Percentiles rank a stretch among this genome's conserved stretches.
Conservation (phyloP, 2,797 vertebrate species). For the Bradypodion ventrale region DNA sequence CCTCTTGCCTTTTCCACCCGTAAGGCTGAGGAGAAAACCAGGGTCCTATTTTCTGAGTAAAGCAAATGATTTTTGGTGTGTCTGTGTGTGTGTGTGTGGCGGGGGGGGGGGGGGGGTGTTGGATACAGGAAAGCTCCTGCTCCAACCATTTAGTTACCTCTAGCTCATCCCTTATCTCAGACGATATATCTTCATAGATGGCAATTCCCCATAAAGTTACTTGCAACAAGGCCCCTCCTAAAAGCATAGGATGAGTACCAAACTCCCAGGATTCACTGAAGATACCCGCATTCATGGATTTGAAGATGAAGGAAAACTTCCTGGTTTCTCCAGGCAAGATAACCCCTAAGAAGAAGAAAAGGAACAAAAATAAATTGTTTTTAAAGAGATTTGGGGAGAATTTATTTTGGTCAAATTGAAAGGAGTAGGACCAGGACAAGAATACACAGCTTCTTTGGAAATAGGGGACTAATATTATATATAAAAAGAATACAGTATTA, state of each 20-base stretch:
- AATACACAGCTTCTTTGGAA: too few species aligned
- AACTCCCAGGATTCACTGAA: slow-evolving; percentile 88
- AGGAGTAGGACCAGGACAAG: too few species aligned
- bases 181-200: slow-evolving; percentile 80
- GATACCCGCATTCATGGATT: slow-evolving; percentile 82
- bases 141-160: slow-evolving; percentile 77
- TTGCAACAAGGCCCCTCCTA: slow-evolving; percentile 86
- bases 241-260: slow-evolving; percentile 85
- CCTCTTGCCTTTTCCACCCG: not conserved
- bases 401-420: too few species aligned
- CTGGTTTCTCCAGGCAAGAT: slow-evolving; percentile 84
- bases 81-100: too few species aligned
- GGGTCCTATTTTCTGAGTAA: not conserved
- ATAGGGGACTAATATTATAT: too few species aligned
- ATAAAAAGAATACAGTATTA: too few species aligned
- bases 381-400: too few species aligned
- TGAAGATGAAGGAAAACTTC: slow-evolving; percentile 83
- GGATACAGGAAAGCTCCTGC: not conserved
- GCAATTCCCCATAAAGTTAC: slow-evolving; percentile 86
- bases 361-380: too few species aligned
- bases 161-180: slow-evolving; percentile 76
- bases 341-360: slow-evolving; percentile 75
- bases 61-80: too few species aligned
- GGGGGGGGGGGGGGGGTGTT: too few species aligned
- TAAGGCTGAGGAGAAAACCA: not conserved